These are phyloP conservation scores for Pantala flavescens DNA, from an alignment of 1,140 invertebrate species.

Conservation along the genomic window DNA sequence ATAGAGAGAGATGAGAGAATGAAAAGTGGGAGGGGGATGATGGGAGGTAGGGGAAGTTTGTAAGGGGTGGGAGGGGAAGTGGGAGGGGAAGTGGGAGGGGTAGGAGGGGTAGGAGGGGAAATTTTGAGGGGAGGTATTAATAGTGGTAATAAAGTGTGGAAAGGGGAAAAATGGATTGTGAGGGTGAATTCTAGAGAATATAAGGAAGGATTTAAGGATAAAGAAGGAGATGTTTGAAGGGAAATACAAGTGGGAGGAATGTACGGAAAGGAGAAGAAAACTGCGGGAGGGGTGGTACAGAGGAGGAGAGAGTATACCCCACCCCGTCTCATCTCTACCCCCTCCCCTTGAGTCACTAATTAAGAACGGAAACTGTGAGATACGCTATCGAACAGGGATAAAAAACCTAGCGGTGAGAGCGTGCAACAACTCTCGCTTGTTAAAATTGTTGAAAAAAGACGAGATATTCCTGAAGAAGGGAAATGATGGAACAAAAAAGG, in stretches of 20 bases:
- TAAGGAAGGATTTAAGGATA: no score
- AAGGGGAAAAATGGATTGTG: not conserved
- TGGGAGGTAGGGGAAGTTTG: not conserved
- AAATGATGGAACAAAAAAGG: not conserved
- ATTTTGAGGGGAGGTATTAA: not conserved
- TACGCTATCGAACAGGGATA: conserved; percentile 1
- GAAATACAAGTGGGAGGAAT: no score
- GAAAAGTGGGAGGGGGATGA: not conserved
- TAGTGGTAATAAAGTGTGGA: not conserved
- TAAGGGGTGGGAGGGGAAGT: not conserved
- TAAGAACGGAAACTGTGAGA: conserved; percentile 5
- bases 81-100: not conserved
- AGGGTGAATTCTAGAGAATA: no score
- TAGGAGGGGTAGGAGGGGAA: not conserved
- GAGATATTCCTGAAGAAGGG: not conserved
- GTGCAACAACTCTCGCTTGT: not conserved
- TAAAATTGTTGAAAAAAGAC: not conserved
- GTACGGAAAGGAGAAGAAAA: not conserved
- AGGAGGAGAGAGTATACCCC: no score
- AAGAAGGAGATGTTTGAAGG: no score
- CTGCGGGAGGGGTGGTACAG: not conserved
- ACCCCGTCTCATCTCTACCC: not conserved
- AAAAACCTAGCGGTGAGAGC: not conserved
- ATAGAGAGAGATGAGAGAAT: not conserved
- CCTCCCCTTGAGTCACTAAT: not conserved